Conservation (phyloP, 2,888 invertebrate species). For the Dryobotodes eremita region DNA sequence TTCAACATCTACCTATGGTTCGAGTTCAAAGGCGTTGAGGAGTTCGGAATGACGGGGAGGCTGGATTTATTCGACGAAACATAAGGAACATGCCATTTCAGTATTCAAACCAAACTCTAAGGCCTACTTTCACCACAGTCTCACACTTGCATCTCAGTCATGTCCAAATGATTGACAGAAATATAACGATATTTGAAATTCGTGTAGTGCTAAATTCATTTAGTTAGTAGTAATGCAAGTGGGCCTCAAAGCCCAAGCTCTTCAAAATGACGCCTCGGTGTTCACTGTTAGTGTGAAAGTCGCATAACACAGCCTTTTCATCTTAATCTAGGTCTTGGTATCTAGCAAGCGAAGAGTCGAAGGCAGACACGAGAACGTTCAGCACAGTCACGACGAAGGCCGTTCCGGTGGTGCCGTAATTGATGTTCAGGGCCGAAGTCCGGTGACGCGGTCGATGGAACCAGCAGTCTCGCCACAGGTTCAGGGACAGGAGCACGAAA, state of each 20-base stretch:
- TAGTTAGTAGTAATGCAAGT: background rate
- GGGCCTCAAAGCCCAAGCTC: background rate
- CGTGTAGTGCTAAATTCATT: background rate
- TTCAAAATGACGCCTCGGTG: background rate
- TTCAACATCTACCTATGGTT: background rate
- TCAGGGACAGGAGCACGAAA: conserved; percentile 93
- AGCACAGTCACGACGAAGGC: conserved; percentile 94
- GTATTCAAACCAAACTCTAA: background rate
- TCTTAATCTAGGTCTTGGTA: conserved; percentile 82
- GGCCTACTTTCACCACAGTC: background rate
- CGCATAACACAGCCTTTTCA: background rate
- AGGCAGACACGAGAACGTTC: conserved; percentile 94
- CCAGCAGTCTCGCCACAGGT: conserved; percentile 94
- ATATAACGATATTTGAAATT: background rate
- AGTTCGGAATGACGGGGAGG: too few species aligned
- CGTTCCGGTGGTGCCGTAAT: conserved; percentile 93
- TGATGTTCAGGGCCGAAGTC: conserved; percentile 92
- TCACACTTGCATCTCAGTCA: background rate
- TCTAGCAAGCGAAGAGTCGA: conserved; percentile 93
- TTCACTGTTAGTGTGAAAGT: background rate
- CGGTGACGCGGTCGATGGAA: conserved; percentile 93
- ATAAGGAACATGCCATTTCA: background rate
- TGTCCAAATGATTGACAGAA: background rate
- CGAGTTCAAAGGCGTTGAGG: background rate
- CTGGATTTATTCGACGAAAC: background rate